Conservation (phyloP, 2,113 vertebrate genomes). For the Rhinolophus ferrumequinum region DNA sequence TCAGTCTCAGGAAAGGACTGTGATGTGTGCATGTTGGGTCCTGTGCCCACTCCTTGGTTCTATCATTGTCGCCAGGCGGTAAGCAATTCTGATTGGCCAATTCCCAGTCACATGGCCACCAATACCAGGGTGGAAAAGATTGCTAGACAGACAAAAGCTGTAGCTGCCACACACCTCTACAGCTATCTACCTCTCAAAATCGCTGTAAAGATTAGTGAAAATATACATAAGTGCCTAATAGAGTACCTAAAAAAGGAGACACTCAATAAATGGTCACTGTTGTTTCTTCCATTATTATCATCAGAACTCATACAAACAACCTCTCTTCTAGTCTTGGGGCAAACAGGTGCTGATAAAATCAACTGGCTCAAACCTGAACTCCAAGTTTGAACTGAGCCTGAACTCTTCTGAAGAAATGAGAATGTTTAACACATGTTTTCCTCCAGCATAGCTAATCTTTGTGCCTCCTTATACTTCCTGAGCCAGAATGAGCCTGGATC, state of each 20-base stretch:
- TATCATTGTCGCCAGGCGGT: background rate
- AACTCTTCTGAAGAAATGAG: conserved; percentile 48
- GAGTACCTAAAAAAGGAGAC: background rate
- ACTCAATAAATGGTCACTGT: background rate
- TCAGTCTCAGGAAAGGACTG: background rate
- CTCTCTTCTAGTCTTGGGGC: background rate
- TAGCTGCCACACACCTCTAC: background rate
- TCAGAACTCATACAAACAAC: background rate
- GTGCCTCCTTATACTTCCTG: background rate
- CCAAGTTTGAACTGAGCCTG: conserved; percentile 56
- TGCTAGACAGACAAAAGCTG: background rate
- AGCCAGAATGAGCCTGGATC: background rate
- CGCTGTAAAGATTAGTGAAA: background rate
- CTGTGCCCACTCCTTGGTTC: background rate
- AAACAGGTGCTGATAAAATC: conserved; percentile 57
- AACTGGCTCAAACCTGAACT: background rate
- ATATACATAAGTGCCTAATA: accelerated
- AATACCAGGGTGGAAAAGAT: background rate
- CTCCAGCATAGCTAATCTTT: background rate
- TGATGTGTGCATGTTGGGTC: background rate
- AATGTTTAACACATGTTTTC: background rate
- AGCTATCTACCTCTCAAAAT: background rate
- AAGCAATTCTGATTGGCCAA: background rate
- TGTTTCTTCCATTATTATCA: background rate
- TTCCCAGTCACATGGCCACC: background rate